Evolutionary conservation across 53 echinoderm and acorn worm genomes (phyloP).

Genomic region (Echinometra lucunter): DNA sequence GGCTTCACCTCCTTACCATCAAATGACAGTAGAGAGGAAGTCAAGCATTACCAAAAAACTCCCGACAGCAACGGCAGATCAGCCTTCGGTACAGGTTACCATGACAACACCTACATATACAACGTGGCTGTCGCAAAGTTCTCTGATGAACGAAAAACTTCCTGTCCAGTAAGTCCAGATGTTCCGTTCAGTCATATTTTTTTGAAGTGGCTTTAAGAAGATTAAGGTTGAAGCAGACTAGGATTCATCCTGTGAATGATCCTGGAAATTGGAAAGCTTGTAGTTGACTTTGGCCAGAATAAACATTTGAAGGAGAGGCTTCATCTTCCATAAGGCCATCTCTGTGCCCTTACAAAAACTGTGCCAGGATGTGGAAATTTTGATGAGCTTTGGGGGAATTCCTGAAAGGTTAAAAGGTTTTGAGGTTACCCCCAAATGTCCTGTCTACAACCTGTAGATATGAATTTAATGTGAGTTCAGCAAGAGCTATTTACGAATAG

Average conservation of each 20-base stretch:
- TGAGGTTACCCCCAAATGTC: conserved; percentile 4
- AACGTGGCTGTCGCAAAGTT: conserved; percentile 22
- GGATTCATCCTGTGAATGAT: background rate
- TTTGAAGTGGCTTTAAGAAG: background rate
- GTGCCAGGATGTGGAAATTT: conserved; percentile 46
- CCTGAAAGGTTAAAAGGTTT: background rate
- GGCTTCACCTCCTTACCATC: conserved; percentile 8
- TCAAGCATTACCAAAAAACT: background rate
- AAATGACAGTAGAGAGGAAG: conserved; percentile 33
- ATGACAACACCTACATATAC: background rate
- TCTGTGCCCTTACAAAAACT: conserved; percentile 25
- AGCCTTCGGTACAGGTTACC: conserved; percentile 24
- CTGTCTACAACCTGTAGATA: conserved; percentile 2
- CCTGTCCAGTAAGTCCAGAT: conserved; percentile 45
- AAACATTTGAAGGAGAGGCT: conserved; percentile 30
- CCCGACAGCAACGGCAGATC: background rate
- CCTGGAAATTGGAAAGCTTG: conserved; percentile 54
- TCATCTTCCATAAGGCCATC: background rate
- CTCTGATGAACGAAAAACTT: conserved; percentile 40
- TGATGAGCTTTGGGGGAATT: conserved; percentile 40
- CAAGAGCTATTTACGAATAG: no score
- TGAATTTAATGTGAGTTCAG: background rate
- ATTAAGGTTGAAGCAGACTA: conserved; percentile 6
- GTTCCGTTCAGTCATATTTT: conserved; percentile 48
- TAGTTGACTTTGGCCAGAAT: conserved; percentile 30